A percentile compares a stretch with the other conserved stretches of the same genome.
Conservation (phyloP, 2,113 vertebrate genomes). For the Irena cyanogastra region DNA sequence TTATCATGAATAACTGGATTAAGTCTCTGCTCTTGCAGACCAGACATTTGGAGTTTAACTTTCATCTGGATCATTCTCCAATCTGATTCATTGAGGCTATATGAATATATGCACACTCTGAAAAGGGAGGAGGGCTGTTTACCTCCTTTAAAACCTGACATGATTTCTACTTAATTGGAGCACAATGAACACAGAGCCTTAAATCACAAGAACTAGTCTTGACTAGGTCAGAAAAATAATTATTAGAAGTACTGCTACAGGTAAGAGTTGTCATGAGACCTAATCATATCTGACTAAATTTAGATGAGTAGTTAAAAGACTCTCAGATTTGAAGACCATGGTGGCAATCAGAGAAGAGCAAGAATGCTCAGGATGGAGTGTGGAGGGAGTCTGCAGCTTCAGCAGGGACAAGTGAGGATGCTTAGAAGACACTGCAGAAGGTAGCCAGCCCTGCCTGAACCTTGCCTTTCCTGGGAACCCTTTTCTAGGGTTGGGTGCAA, state of each 20-base stretch:
- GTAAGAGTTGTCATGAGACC: neutral
- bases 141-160: neutral
- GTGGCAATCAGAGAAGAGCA: neutral
- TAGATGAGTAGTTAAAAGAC: neutral
- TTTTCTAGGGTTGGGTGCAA: neutral
- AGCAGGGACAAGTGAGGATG: neutral
- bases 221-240: neutral
- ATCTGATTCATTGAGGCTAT: neutral
- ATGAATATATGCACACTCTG: neutral
- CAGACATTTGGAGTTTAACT: neutral
- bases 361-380: neutral
- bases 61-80: neutral
- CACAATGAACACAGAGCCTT: neutral
- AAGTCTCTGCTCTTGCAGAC: neutral
- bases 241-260: neutral
- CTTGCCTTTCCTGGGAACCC: neutral
- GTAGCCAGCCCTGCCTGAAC: neutral
- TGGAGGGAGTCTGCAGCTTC: neutral
- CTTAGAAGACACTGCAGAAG: neutral
- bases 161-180: neutral
- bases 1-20: neutral
- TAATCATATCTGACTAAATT: neutral
- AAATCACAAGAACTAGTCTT: neutral
- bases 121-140: neutral
- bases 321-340: neutral